Evolutionary conservation across 2,113 vertebrate species (phyloP), one percentile per base, ranked within the genome.

Genomic region (Albula goreensis): DNA sequence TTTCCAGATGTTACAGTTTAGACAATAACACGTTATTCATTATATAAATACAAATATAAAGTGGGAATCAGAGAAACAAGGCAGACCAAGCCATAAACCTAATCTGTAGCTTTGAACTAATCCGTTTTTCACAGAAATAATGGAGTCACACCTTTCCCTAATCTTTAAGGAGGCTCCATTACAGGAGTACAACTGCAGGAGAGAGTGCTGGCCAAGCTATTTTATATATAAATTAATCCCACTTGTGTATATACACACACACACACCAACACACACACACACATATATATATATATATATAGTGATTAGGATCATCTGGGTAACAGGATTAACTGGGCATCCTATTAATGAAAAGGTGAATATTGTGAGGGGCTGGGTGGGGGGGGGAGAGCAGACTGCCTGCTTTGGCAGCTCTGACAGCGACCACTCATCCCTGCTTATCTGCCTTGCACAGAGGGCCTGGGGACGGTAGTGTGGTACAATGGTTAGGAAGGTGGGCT

Each of bases 321-420:
- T 13, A 81, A 52, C 49, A 63, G 25, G 81, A 83, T 85, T 63
- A 56, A 31, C 78, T 60, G 11, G 50, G 87, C 41, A 85, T 50
- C 85, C 78, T 5, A 50, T 70, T 66, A 83, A 22, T 80, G 63
- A 87, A 91, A 90, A 89, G 22, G 53, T 81, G n/a, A 85, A 2
- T 52, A 19, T 8, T 49, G 80, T 15, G 41, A 48, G 57, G 48
- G 41, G 82, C 7, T 0, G 17, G 17, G n/a, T 2, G 49, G 79
- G 50, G 49, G 50, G 49, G 6, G 6, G 79, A 50, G 8, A 3
- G 49, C 66, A 84, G 83, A 77, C 11, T 41, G 52, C 25, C 15
- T n/a, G 52, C 52, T 12, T 17, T 31, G 31, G 83, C 9, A 50
- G 63, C 8, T 74, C 48, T 25, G 63, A 77, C 41, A 22, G 2